Evolutionary conservation across 53 echinoderm and acorn worm species (phyloP).

Genomic region (Glandiceps talaboti): DNA sequence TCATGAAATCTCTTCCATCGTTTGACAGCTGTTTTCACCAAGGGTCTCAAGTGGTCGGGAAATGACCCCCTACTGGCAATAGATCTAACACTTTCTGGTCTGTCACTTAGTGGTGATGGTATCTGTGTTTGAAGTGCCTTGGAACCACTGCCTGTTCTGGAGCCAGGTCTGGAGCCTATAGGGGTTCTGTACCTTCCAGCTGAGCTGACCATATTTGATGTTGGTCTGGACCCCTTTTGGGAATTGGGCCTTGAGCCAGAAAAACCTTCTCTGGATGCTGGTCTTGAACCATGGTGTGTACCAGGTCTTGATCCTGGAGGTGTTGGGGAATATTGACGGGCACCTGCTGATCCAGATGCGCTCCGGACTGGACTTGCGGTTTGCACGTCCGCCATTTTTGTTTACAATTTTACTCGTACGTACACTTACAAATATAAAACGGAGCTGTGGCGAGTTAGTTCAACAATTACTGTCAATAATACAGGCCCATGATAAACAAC

Average conservation of each 20-base stretch:
- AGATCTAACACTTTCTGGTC: slow-evolving; percentile 19
- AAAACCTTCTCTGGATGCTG: slow-evolving; percentile 62
- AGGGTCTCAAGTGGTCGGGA: slow-evolving; percentile 66
- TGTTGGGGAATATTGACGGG: background rate
- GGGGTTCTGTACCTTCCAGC: background rate
- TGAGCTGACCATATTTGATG: background rate
- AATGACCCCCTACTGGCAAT: slow-evolving; percentile 24
- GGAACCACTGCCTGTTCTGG: slow-evolving; percentile 46
- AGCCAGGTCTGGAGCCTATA: slow-evolving; percentile 23
- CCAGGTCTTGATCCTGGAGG: background rate
- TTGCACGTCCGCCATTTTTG: slow-evolving; percentile 42
- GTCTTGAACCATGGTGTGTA: slow-evolving; percentile 46
- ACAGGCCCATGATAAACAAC: background rate
- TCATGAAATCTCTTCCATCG: slow-evolving; percentile 99
- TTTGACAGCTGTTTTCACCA: slow-evolving; percentile 85
- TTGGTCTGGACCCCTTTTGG: background rate
- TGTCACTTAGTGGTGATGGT: slow-evolving; percentile 16
- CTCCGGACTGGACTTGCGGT: slow-evolving; percentile 10
- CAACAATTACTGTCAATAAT: background rate
- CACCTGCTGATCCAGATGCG: slow-evolving; percentile 31
- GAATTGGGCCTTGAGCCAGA: slow-evolving; percentile 2
- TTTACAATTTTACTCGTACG: slow-evolving; percentile 1
- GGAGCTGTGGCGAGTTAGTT: background rate
- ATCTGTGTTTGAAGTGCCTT: slow-evolving; percentile 7
- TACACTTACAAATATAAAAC: background rate